Percentiles rank a stretch among this genome's conserved stretches.
These are phyloP conservation scores for Bubalus kerabau DNA, from an alignment of 2,113 vertebrate genomes.

Conservation along the genomic window DNA sequence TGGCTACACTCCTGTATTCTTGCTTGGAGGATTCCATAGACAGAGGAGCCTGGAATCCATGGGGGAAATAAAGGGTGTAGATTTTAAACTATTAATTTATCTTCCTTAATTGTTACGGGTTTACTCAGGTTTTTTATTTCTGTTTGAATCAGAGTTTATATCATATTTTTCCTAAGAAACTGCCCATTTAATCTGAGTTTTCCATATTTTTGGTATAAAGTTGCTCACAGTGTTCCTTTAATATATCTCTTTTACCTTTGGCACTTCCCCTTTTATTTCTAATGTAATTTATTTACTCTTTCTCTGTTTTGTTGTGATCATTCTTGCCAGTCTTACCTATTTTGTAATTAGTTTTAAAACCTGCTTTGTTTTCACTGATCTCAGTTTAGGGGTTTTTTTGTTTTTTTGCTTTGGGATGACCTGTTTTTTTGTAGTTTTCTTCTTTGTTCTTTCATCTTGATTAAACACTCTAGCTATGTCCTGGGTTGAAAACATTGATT, in stretches of 20 bases:
- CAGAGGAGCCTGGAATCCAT: not conserved
- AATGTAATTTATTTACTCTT: not conserved
- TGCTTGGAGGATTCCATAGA: not conserved
- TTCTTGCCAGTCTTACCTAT: not conserved
- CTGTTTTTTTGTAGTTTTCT: not conserved
- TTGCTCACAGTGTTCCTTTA: not conserved
- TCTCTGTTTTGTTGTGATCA: not conserved
- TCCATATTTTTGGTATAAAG: not conserved
- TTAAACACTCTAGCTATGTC: not conserved
- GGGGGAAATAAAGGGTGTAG: not conserved
- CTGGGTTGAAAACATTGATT: not conserved
- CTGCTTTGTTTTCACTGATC: not conserved
- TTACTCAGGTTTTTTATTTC: not conserved
- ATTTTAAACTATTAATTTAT: not conserved
- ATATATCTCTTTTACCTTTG: not conserved
- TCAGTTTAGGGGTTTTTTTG: not conserved
- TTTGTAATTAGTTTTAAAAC: not conserved
- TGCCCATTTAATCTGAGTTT: not conserved
- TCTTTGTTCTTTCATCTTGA: not conserved
- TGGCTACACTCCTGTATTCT: not conserved
- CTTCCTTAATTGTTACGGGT: not conserved
- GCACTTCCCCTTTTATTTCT: not conserved
- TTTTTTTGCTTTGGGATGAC: not conserved
- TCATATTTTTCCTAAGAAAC: constrained; percentile 14
- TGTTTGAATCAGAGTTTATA: not conserved